A percentile compares a stretch with the other conserved stretches of the same genome.
These are phyloP conservation scores for Parnassius apollo DNA, from an alignment of 2,888 invertebrate genomes.

Conservation along the genomic window DNA sequence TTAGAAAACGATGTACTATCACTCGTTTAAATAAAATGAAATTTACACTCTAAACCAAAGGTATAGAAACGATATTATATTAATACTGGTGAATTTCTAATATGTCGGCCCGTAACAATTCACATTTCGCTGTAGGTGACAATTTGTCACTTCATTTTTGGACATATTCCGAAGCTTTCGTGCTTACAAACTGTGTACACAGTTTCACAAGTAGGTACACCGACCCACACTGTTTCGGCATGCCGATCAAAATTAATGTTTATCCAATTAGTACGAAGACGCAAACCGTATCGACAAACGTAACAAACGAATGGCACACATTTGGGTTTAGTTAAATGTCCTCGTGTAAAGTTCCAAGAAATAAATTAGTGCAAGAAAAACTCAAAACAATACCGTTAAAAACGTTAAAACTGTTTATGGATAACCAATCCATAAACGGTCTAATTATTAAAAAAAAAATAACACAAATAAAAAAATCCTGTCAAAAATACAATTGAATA, in stretches of 20 bases:
- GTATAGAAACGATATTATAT: background rate
- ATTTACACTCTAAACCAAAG: constrained; percentile 28
- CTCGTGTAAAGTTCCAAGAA: constrained; percentile 15
- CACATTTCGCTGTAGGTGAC: constrained; percentile 33
- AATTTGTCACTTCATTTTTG: constrained; percentile 57
- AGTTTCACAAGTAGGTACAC: constrained; percentile 26
- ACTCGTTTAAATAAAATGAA: constrained; percentile 23
- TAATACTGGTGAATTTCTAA: constrained; percentile 26
- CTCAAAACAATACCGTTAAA: constrained; percentile 8
- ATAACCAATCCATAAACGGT: background rate
- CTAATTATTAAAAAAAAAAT: too few relatives aligned
- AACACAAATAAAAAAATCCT: too few relatives aligned
- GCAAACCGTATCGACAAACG: constrained; percentile 4
- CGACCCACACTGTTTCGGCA: constrained; percentile 13
- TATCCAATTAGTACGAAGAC: constrained; percentile 17
- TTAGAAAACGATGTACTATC: constrained; percentile 38
- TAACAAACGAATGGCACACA: constrained; percentile 16
- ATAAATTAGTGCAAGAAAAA: background rate
- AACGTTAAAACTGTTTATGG: background rate
- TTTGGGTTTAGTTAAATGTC: constrained; percentile 11
- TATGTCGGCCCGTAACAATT: constrained; percentile 7
- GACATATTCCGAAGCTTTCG: constrained; percentile 41
- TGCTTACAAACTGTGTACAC: constrained; percentile 36
- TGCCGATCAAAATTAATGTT: constrained; percentile 7
- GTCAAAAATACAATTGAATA: background rate